These are phyloP conservation scores for Amyelois transitella DNA, from an alignment of 1,140 invertebrate genomes.

Conservation along the genomic window DNA sequence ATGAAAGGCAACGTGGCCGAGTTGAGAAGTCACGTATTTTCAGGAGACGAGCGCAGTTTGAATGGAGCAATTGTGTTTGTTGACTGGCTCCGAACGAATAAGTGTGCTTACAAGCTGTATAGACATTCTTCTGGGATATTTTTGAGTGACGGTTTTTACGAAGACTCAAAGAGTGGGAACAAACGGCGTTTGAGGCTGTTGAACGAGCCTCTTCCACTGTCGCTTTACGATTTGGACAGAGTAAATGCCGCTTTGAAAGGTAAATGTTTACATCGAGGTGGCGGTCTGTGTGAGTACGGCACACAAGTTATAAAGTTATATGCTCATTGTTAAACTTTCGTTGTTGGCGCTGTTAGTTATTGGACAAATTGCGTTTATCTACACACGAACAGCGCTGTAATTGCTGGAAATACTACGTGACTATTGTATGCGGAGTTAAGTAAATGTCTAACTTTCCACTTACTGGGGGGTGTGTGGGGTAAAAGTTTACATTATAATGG, in stretches of 20 bases:
- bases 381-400: neutral
- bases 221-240: conserved; percentile 67
- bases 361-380: conserved; percentile 3
- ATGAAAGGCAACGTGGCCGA: conserved; percentile 62
- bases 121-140: conserved; percentile 69
- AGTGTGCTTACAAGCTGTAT: conserved; percentile 64
- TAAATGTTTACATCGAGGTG: conserved; percentile 64
- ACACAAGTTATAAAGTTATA: conserved; percentile 42
- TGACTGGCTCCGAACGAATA: conserved; percentile 60
- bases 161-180: conserved; percentile 41
- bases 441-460: neutral
- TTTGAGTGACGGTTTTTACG: conserved; percentile 61
- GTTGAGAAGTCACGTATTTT: conserved; percentile 49
- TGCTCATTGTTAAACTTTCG: conserved; percentile 16
- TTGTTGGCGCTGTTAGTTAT: conserved; percentile 11
- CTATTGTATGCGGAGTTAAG: neutral
- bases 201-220: conserved; percentile 63
- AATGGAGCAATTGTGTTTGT: conserved; percentile 65
- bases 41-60: conserved; percentile 52
- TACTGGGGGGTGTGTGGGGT: neutral
- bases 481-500: neutral
- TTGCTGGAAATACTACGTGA: neutral
- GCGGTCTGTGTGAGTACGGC: conserved; percentile 37
- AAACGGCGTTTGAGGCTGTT: conserved; percentile 53
- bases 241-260: conserved; percentile 69